Conservation (phyloP, 2,888 invertebrate genomes). For the Rotaria magnacalcarata region DNA sequence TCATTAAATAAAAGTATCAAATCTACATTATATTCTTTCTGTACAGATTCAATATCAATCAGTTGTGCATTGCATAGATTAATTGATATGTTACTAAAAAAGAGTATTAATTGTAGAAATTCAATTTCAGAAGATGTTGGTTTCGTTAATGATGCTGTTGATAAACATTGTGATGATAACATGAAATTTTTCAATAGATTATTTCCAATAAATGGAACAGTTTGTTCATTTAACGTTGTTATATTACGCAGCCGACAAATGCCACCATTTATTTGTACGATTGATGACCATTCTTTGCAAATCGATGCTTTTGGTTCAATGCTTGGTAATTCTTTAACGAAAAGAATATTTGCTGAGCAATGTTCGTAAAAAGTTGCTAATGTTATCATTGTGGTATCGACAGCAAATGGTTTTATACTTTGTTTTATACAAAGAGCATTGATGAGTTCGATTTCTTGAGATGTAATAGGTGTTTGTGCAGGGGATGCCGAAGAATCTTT, state of each 20-base stretch:
- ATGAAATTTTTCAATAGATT: constrained; percentile 19
- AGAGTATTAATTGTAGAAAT: constrained; percentile 11
- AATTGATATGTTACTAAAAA: constrained; percentile 5
- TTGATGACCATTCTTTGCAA: constrained; percentile 13
- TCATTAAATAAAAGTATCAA: constrained; percentile 15
- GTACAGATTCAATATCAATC: constrained; percentile 18
- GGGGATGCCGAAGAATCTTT: background rate
- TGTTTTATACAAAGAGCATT: constrained; percentile 19
- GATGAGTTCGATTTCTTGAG: constrained; percentile 5
- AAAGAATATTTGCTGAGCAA: background rate
- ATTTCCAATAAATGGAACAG: constrained; percentile 29
- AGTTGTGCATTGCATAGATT: background rate
- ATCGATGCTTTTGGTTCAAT: background rate
- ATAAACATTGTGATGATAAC: background rate
- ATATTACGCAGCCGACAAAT: constrained; percentile 25
- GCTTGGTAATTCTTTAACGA: background rate
- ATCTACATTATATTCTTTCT: constrained; percentile 25
- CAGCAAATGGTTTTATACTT: constrained; percentile 1
- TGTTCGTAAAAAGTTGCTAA: constrained; percentile 10
- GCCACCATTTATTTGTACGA: constrained; percentile 14
- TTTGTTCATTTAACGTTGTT: background rate
- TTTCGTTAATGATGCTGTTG: background rate
- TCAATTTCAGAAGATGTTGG: background rate
- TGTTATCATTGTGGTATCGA: background rate
- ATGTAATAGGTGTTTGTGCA: background rate